phyloP scores from a whole-genome alignment of 2,113 vertebrate genomes.

The Clarias batrachus region DNA sequence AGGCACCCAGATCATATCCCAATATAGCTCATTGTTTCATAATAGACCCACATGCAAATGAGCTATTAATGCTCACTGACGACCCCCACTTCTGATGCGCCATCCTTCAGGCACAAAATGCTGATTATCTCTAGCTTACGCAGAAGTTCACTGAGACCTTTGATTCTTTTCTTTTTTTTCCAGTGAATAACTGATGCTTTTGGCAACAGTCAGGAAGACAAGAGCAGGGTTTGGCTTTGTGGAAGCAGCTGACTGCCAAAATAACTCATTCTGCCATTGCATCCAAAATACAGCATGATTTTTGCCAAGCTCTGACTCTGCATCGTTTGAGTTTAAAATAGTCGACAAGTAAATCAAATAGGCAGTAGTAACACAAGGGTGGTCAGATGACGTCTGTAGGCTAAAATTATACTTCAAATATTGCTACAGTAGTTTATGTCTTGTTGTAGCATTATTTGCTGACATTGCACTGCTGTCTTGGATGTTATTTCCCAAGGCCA shows the following conservation, averaged over 20 bases:
- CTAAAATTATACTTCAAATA: background rate
- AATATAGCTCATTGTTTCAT: slow-evolving; percentile 23
- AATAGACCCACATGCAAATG: slow-evolving; percentile 27
- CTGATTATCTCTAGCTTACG: slow-evolving; percentile 13
- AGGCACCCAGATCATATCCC: slow-evolving; percentile 8
- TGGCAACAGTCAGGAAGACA: background rate
- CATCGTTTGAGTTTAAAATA: background rate
- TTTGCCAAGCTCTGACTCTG: background rate
- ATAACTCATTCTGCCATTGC: slow-evolving; percentile 24
- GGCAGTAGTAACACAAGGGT: background rate
- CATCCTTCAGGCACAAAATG: background rate
- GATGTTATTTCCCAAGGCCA: background rate
- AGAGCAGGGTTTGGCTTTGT: background rate
- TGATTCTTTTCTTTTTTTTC: background rate
- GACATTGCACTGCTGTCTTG: background rate
- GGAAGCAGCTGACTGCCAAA: background rate
- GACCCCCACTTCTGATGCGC: background rate
- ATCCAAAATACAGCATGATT: background rate
- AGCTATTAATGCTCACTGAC: slow-evolving; percentile 26
- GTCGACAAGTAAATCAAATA: background rate
- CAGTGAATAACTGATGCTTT: background rate
- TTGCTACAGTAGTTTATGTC: background rate
- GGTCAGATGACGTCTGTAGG: background rate
- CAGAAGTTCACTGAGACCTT: background rate
- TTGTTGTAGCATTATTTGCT: background rate